Evolutionary conservation across 2,888 invertebrate genomes (phyloP), one percentile per base, ranked within the genome.

Genomic region (Cantharis nigra): DNA sequence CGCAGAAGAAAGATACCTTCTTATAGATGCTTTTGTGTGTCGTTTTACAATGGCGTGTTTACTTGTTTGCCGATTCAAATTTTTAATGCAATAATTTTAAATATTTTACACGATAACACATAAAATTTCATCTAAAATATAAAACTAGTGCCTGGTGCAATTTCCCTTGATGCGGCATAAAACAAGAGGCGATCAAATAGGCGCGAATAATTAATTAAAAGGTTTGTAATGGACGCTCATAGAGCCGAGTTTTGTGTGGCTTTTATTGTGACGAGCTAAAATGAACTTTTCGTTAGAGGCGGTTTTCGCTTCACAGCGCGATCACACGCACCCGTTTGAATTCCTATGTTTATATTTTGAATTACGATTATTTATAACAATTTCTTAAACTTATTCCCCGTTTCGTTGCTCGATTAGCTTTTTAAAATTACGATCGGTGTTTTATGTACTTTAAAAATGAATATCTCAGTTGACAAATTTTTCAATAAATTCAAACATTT

Each of bases 201-300:
- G 71, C 10, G 76, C 73, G 78, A 72, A 74, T 76, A 78, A 78
- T 72, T 64, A 65, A 30, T 70, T 83, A 85, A 85, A 85, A 86
- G 86, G 87, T 87, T 85, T 81, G 85, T 84, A 87, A 87, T 87
- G 85, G 86, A 87, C 86, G 86, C 84, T 87, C 86, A 87, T 89
- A 89, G 84, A 87, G 89, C 84, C 87, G 84, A 89, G 85, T 86
- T 88, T 89, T 88, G 88, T 88, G 78, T 88, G 86, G 84, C 83
- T 84, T 80, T 78, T 77, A 77, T 74, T 79, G 83, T 80, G 82
- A 79, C 85, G 84, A 85, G 87, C 88, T 87, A 88, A 86, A 85
- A 83, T 88, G 87, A 86, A 85, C 88, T 86, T 86, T 88, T 87
- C 88, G 82, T 80, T 88, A 88, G 84, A 87, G 88, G 86, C 87